These are phyloP conservation scores for Myanophis thanlyinensis DNA, from an alignment of 2,113 vertebrate genomes.

Conservation along the genomic window DNA sequence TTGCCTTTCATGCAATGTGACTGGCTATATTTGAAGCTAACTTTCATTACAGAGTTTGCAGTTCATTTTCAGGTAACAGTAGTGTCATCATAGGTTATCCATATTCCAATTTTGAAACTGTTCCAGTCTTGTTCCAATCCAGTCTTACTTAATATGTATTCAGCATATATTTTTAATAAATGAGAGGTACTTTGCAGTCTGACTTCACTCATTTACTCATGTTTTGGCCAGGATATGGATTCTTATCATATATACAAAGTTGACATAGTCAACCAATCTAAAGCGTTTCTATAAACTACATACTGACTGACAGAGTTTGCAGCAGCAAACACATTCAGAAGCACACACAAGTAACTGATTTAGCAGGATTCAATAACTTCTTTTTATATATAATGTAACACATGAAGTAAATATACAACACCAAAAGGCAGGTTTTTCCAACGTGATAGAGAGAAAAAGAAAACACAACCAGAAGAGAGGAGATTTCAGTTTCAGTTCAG, in stretches of 20 bases:
- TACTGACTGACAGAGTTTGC: no score
- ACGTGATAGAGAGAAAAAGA: no score
- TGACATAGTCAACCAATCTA: neutral
- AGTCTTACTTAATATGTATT: neutral
- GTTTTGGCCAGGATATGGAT: neutral
- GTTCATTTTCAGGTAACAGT: neutral
- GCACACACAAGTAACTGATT: no score
- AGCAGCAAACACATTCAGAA: no score
- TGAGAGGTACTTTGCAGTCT: neutral
- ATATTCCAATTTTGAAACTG: neutral
- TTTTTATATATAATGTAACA: no score
- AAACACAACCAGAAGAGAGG: no score
- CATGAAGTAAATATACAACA: no score
- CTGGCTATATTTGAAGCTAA: slow-evolving; percentile 17
- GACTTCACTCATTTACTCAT: neutral
- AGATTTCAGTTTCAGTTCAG: no score
- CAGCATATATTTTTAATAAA: neutral
- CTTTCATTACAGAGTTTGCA: neutral
- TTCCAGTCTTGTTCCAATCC: neutral
- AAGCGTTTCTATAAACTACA: neutral
- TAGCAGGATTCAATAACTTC: no score
- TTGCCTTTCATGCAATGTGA: neutral
- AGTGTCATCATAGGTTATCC: neutral
- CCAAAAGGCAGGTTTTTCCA: no score
- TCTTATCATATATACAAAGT: neutral